A percentile compares a stretch with the other conserved stretches of the same genome.
Evolutionary conservation across 2,797 vertebrate species (phyloP).

Genomic region (Cyprinodon diabolis): DNA sequence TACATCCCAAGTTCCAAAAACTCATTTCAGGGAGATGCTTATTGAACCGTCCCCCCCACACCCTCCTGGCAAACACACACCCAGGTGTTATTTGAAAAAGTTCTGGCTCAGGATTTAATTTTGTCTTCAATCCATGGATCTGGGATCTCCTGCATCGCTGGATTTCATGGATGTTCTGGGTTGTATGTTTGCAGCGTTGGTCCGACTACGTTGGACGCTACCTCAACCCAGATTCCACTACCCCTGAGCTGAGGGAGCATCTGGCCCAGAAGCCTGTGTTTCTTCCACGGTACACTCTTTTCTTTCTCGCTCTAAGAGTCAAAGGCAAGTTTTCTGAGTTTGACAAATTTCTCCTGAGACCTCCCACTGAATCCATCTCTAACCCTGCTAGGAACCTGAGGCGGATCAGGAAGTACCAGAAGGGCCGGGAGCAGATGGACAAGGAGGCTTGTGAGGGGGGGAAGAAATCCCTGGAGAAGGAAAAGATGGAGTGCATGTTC

Average conservation of each 20-base stretch:
- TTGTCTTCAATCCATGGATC: too few relatives aligned
- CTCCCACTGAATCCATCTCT: background rate
- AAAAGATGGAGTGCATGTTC: conserved; percentile 98
- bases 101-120: too few relatives aligned
- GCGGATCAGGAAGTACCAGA: conserved; percentile 95
- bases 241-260: conserved; percentile 95
- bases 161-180: conserved; percentile 11
- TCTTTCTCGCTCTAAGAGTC: background rate
- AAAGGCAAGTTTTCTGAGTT: background rate
- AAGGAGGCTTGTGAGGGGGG: conserved; percentile 87
- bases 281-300: conserved; percentile 88
- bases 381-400: conserved; percentile 87
- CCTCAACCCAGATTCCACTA: conserved; percentile 94
- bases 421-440: conserved; percentile 88
- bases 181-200: conserved; percentile 87
- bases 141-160: background rate
- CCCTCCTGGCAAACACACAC: too few relatives aligned
- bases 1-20: too few relatives aligned
- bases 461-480: conserved; percentile 87
- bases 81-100: too few relatives aligned
- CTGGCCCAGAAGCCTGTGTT: conserved; percentile 98
- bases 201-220: conserved; percentile 96
- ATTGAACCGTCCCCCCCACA: too few relatives aligned
- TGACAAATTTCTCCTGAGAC: conserved; percentile 7
- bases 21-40: too few relatives aligned